These are phyloP conservation scores for Acrobeloides nanus DNA, from an alignment of 2,888 invertebrate genomes.

Conservation along the genomic window DNA sequence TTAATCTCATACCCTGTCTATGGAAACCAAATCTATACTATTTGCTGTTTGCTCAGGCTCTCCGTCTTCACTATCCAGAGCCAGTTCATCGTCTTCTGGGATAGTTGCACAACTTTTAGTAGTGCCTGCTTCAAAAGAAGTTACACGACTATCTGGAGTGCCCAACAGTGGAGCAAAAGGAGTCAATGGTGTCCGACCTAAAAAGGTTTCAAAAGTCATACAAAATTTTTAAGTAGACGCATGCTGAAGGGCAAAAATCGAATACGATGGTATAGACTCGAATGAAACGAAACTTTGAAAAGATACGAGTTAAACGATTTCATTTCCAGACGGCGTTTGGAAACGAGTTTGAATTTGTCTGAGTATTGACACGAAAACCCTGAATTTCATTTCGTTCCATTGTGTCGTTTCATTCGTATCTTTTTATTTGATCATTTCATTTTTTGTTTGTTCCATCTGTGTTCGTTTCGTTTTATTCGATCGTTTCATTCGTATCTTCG, in stretches of 20 bases:
- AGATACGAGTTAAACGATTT: conserved; percentile 2
- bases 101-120: conserved; percentile 49
- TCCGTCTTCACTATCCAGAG: conserved; percentile 32
- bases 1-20: conserved; percentile 31
- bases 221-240: not conserved
- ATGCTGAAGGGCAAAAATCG: too few relatives aligned
- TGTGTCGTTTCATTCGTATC: too few relatives aligned
- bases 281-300: too few relatives aligned
- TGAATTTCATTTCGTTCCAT: too few relatives aligned
- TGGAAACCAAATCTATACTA: conserved; percentile 36
- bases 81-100: conserved; percentile 30
- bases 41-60: conserved; percentile 17
- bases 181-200: not conserved
- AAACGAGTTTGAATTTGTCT: too few relatives aligned
- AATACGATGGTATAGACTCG: too few relatives aligned
- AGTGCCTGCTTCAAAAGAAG: conserved; percentile 43
- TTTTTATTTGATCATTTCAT: too few relatives aligned
- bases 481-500: too few relatives aligned
- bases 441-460: too few relatives aligned
- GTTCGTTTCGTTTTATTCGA: too few relatives aligned
- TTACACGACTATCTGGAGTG: conserved; percentile 46
- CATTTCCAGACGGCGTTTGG: too few relatives aligned
- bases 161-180: conserved; percentile 18
- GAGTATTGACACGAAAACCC: too few relatives aligned
- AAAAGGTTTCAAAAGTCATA: not conserved